Conservation (phyloP, 2,113 vertebrate genomes). For the Colaptes auratus region DNA sequence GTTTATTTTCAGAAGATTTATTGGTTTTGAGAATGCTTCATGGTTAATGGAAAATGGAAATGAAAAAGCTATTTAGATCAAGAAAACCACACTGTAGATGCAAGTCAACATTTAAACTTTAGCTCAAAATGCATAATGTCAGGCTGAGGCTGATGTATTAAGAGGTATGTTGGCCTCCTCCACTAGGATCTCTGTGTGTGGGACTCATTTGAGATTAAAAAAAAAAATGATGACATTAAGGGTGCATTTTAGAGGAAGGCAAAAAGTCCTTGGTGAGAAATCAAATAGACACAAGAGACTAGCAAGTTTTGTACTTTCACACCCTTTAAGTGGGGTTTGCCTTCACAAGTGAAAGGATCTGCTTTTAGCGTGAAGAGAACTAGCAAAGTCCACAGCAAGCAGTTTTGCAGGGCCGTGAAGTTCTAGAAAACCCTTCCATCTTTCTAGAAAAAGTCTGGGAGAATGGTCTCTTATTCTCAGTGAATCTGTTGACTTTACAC, state of each 20-base stretch:
- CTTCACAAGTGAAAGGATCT: not conserved
- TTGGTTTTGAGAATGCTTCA: not conserved
- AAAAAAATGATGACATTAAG: not conserved
- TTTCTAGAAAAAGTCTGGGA: not conserved
- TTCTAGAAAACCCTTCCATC: not conserved
- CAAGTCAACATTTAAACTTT: not conserved
- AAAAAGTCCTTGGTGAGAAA: not conserved
- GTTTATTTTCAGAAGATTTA: not conserved
- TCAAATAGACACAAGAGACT: not conserved
- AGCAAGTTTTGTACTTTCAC: not conserved
- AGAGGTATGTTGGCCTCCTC: not conserved
- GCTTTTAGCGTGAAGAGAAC: not conserved
- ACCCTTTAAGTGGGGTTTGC: not conserved
- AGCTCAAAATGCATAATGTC: not conserved
- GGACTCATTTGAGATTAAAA: not conserved
- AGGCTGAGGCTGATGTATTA: not conserved
- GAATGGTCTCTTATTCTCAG: not conserved
- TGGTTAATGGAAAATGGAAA: not conserved
- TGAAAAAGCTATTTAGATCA: not conserved
- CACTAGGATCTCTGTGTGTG: not conserved
- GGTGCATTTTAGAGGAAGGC: not conserved
- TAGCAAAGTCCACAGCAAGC: not conserved
- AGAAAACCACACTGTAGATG: not conserved
- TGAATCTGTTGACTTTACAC: not conserved
- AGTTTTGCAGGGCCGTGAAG: not conserved